Evolutionary conservation across 1,140 invertebrate species (phyloP), one percentile per base, ranked within the genome.

Genomic region (Cyclina sinensis): DNA sequence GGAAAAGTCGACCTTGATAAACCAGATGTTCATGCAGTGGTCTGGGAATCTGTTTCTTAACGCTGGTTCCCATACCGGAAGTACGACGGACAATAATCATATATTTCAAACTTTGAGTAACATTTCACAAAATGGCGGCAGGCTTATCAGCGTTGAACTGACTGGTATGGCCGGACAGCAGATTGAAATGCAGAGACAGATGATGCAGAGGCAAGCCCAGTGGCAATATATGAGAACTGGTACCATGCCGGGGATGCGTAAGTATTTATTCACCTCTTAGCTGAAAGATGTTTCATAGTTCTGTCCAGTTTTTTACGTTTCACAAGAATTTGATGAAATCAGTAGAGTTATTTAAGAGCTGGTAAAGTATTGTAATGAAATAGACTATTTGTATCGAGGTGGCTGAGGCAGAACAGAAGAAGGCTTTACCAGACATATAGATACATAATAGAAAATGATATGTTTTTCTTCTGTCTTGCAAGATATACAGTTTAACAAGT

Each of bases 91-190:
- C 24, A 62, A 27, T 62, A n/a, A 57, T n/a, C 84, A 86, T 32
- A 86, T 86, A 48, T 86, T 86, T 51, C 84, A 86, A 48, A 86
- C 84, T 12, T 21, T 86, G 16, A 24, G 27, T n/a, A 86, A 35
- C 30, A 62, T 86, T 14, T 51, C 70, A 5, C 51, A 86, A 39
- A 46, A 30, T 43, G 73, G 73, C n/a, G 84, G 84, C 3, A n/a
- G 73, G 24, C 4, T 78, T 30, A 65, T 86, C 2, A 76, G 84
- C 32, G 73, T 86, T 0, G 84, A 86, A n/a, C 12, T 86, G 0
- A 86, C 84, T 21, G 84, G 84, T 24, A 86, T 86, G 84, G 73
- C 73, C 9, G 84, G 68, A 30, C 84, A 86, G 51, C 84, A 86
- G 70, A 48, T 84, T 0, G 81, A 84, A 39, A 84, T 84, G 81